Conservation (phyloP, 2,888 invertebrate genomes). For the Steinernema scapterisci region DNA sequence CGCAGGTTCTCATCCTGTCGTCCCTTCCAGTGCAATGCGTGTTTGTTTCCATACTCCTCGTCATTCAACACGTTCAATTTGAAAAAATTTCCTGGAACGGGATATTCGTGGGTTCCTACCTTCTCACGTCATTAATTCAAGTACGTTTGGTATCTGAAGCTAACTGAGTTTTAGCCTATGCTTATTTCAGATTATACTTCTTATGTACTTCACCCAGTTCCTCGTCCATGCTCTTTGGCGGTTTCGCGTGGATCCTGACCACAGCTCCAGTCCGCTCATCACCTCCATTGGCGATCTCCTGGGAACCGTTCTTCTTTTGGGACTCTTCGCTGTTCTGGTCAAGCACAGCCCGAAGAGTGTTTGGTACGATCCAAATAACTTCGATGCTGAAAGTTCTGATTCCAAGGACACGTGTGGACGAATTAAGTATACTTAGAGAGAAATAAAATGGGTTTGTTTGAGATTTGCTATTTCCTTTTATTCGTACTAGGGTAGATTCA, state of each 20-base stretch:
- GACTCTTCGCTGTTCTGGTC: not conserved
- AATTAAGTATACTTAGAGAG: too few species aligned
- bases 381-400: too few species aligned
- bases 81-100: constrained; percentile 42
- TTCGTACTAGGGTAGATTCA: too few species aligned
- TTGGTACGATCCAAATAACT: not conserved
- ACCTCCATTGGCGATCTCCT: constrained; percentile 51
- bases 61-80: constrained; percentile 12
- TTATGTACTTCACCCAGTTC: constrained; percentile 54
- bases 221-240: constrained; percentile 54
- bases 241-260: constrained; percentile 53
- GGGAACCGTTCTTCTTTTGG: constrained; percentile 9
- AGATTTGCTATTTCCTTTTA: too few species aligned
- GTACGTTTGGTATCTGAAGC: not conserved
- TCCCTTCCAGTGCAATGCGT: constrained; percentile 50
- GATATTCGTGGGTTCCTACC: constrained; percentile 33
- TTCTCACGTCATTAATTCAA: not conserved
- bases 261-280: constrained; percentile 55
- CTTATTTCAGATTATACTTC: constrained; percentile 44
- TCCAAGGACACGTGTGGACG: too few species aligned
- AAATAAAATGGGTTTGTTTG: too few species aligned
- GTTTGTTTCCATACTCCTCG: constrained; percentile 48
- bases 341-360: not conserved
- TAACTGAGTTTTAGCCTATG: not conserved
- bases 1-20: constrained; percentile 46